These are phyloP conservation scores for Nothoprocta perdicaria DNA, from an alignment of 2,113 vertebrate species.

Conservation along the genomic window DNA sequence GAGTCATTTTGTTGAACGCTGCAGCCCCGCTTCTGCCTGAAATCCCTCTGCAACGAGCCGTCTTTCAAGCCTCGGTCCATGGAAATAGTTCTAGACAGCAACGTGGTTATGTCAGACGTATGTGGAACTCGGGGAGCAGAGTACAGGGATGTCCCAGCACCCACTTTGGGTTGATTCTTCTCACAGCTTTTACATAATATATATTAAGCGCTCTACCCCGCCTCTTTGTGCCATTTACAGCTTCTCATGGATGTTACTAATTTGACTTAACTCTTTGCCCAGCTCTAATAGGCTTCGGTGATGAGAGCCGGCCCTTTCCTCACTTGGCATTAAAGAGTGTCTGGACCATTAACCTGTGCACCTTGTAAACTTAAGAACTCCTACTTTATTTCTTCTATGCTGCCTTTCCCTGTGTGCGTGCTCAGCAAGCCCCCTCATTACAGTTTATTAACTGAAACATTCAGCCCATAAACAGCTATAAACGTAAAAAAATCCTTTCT, in stretches of 20 bases:
- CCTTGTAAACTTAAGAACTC: background rate
- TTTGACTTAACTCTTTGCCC: background rate
- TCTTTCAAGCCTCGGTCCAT: background rate
- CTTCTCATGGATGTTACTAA: background rate
- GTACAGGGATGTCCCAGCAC: background rate
- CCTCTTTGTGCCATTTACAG: background rate
- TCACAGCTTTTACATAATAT: background rate
- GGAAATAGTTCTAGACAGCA: background rate
- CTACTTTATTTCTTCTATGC: background rate
- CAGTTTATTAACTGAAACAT: background rate
- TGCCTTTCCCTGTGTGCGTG: background rate
- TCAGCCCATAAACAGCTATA: background rate
- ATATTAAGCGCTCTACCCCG: background rate
- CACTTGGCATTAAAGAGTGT: too few species aligned
- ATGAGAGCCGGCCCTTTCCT: background rate
- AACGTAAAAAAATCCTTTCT: background rate
- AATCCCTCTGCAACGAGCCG: background rate
- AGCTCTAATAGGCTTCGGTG: background rate
- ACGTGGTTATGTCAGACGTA: too few species aligned
- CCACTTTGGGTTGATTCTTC: background rate
- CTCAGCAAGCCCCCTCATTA: background rate
- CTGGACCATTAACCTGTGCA: background rate
- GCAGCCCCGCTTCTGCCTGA: rapidly evolving
- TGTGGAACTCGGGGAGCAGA: background rate
- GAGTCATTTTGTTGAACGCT: background rate